Evolutionary conservation across 2,888 invertebrate genomes (phyloP), one percentile per base, ranked within the genome.

Genomic region (Drosophila longiperda): DNA sequence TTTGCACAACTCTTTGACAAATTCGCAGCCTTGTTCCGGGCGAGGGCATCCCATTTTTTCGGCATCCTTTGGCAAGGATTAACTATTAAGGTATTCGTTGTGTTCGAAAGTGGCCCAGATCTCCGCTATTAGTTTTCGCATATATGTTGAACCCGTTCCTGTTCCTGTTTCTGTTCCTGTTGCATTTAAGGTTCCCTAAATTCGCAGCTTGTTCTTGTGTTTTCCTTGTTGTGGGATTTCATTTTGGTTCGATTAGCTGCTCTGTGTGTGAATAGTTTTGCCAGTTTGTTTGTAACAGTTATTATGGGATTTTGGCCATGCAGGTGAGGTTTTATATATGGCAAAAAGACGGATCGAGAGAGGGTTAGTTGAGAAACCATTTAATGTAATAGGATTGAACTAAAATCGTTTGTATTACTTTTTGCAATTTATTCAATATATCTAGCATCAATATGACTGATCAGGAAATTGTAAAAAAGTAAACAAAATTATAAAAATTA

Each of bases 1-100:
- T 82, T 79, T 85, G 85, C 87, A 77, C 87, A 87, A 83, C 85
- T 85, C 86, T 87, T 86, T 87, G 85, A 83, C 86, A 83, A 83
- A 86, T 88, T 88, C 88, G 82, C 88, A 88, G 83, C 73, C 82
- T 77, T 77, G 80, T 73, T 70, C 66, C 75, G 80, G 80, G 58
- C 65, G 57, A 55, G 12, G 60, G 53, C 60, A 75, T 65, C 65
- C 61, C 75, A 72, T 72, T 66, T 36, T 36, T 32, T 53, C 58
- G 65, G 73, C 60, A 59, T 63, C 67, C 73, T 64, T 68, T 65
- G 73, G 72, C 83, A 79, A 81, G 89, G 89, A 89, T 87, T 87
- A 87, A 82, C 78, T 75, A 90, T 87, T 89, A 74, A 83, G 60
- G 81, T 73, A 71, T 86, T 76, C 66, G 58, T 80, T 42, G 55